Base-by-base conservation (phyloP, 2,797 vertebrate genomes). In the Coregonus sp. region DNA sequence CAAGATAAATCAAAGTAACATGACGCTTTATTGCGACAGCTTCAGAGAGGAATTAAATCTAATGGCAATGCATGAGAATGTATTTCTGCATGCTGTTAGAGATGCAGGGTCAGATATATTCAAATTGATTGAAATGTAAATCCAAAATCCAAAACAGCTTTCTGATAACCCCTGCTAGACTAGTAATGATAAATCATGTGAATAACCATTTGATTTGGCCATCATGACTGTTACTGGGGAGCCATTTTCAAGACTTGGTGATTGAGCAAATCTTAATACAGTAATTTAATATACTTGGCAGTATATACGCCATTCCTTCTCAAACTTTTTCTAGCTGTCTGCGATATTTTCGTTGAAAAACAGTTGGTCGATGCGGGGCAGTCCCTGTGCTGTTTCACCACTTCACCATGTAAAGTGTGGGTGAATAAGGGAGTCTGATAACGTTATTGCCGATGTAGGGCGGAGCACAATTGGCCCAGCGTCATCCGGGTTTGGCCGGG, bases 1-100 rank as follows among this genome's bases (percentile, higher is more conserved):
- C 88, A 85, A 82, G 82, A 87, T 87, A 82, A 92, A 92, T 89
- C 87, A 91, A 91, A 87, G 85, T 83, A 88, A 86, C 78, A 75
- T 83, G 66, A 75, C 72, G 75, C 74, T 89, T 79, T 75, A 83
- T 86, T 81, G 81, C 77, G 77, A 76, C 40, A 0, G 70, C 75
- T 63, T 85, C 74, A 33, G 35, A 15, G 15, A 63, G 72, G 79
- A 82, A 89, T 47, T 83, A 79, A 78, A 37, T 81, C n/a, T 79
- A 82, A 84, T 82, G n/a, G 52, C 15, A 74, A 61, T 78, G 80
- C 78, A 70, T 66, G 72, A 4, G 25, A 82, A 47, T 47, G 40
- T 47, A 74, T 76, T 72, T 75, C 76, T 56, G 67, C 9, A 3
- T 61, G 73, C 0, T 20, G 52, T 74, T 86, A 18, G 74, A 51